A percentile compares a stretch with the other conserved stretches of the same genome.
These are phyloP conservation scores for Drosophila pseudoobscura DNA, from an alignment of 1,140 invertebrate species.

Conservation along the genomic window DNA sequence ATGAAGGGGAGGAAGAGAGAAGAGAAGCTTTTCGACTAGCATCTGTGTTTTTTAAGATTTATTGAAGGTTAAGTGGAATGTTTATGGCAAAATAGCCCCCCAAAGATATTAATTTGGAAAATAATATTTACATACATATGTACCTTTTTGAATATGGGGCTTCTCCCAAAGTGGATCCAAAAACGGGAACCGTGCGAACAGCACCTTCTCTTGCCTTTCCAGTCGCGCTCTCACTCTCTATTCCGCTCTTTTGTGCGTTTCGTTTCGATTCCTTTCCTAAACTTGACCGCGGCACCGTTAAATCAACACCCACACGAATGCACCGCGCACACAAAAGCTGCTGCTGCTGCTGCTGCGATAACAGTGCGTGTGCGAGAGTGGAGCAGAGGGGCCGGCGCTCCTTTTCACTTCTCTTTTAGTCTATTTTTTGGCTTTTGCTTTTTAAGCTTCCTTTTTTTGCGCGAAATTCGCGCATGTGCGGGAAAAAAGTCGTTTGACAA, in stretches of 20 bases:
- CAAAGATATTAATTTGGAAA: slow-evolving; percentile 10
- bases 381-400: slow-evolving; percentile 37
- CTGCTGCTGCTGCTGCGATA: slow-evolving; percentile 38
- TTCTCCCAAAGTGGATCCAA: slow-evolving; percentile 29
- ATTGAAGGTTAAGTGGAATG: slow-evolving; percentile 41
- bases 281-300: slow-evolving; percentile 78
- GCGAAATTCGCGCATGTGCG: slow-evolving; percentile 76
- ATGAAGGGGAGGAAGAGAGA: slow-evolving; percentile 17
- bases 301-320: slow-evolving; percentile 40
- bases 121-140: slow-evolving; percentile 47
- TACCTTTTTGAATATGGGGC: slow-evolving; percentile 44
- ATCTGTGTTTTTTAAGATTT: slow-evolving; percentile 53
- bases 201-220: slow-evolving; percentile 20
- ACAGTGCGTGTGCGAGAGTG: slow-evolving; percentile 65
- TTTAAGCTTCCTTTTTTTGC: slow-evolving; percentile 66
- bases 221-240: slow-evolving; percentile 30
- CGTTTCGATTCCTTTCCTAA: slow-evolving; percentile 17
- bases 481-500: slow-evolving; percentile 34
- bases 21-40: slow-evolving; percentile 28
- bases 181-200: slow-evolving; percentile 38
- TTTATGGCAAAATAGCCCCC: slow-evolving; percentile 5
- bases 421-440: slow-evolving; percentile 68
- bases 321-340: slow-evolving; percentile 3
- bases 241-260: slow-evolving; percentile 18
- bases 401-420: slow-evolving; percentile 72